Conservation (phyloP, 2,797 vertebrate species). For the Orestias chungarensis region DNA sequence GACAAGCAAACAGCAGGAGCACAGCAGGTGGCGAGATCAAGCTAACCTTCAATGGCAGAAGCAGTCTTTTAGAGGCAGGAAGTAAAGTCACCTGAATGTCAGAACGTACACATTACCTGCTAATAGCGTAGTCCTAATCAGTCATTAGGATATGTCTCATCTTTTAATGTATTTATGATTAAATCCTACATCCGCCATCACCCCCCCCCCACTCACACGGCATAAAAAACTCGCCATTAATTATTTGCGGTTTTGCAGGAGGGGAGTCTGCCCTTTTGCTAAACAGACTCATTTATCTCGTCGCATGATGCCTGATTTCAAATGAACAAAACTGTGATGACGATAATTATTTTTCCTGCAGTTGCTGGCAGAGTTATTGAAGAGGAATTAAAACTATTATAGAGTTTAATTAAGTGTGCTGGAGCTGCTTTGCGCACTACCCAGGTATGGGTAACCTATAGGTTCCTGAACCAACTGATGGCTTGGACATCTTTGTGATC, state of each 20-base stretch:
- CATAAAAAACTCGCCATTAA: conserved; percentile 69
- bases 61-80: neutral
- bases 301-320: conserved; percentile 56
- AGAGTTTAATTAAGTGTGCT: neutral
- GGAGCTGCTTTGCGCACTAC: conserved; percentile 19
- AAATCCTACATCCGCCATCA: conserved; percentile 25
- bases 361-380: conserved; percentile 2
- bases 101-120: neutral
- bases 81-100: neutral
- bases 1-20: conserved; percentile 34
- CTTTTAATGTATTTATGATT: conserved; percentile 42
- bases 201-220: conserved; percentile 25
- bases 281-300: conserved; percentile 63
- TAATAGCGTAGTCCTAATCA: neutral
- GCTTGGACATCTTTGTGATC: conserved; percentile 18
- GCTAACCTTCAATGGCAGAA: conserved; percentile 12
- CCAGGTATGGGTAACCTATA: too few relatives aligned
- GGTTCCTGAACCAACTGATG: conserved; percentile 63
- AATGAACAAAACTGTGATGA: conserved; percentile 33
- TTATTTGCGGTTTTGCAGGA: conserved; percentile 76
- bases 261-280: conserved; percentile 74
- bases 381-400: neutral
- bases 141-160: neutral
- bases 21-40: conserved; percentile 13
- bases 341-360: conserved; percentile 31